Evolutionary conservation across 2,888 invertebrate species (phyloP), one percentile per base, ranked within the genome.

Genomic region (Thalpophila matura): DNA sequence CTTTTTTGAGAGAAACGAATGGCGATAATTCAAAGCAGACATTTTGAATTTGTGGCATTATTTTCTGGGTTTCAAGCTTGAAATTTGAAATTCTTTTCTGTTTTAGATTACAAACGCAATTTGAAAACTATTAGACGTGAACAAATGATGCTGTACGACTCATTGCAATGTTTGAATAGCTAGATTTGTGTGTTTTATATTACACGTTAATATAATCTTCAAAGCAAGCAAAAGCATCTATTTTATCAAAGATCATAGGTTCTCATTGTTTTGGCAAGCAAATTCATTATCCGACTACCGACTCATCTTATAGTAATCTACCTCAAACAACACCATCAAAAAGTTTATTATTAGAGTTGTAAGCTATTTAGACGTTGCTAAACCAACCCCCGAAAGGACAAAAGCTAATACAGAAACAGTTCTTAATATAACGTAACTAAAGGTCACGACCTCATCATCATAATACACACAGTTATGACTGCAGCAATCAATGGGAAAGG

Each of bases 401-500:
- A 26, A 4, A 4, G 2, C 6, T 9, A 24, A 27, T 18, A 57
- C 12, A 7, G 33, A 9, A 31, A 9, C 26, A 7, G 14, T 1
- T 14, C 14, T 6, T 18, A 31, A 38, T 40, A 53, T 27, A 24
- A 3, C 2, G 9, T 38, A 27, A 24, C 31, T 31, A 50, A 37
- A 62, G 58, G 38, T 56, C 40, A 38, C 53, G 45, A 77, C 24
- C 59, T 65, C 62, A 56, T 74, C 62, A 55, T 53, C 65, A 53
- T 61, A 64, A 71, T 40, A 62, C 54, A 61, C 56, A 59, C 51
- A 27, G 59, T 60, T 65, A 69, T 51, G 59, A 40, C 18, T 18
- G 26, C 45, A 57, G 59, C 79, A 85, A 85, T 85, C 84, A 85
- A 86, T 82, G 77, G 31, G 47, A 60, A 71, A 64, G 65, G 69